These are phyloP conservation scores for Nemurella pictetii DNA, from an alignment of 2,888 invertebrate genomes.

Conservation along the genomic window DNA sequence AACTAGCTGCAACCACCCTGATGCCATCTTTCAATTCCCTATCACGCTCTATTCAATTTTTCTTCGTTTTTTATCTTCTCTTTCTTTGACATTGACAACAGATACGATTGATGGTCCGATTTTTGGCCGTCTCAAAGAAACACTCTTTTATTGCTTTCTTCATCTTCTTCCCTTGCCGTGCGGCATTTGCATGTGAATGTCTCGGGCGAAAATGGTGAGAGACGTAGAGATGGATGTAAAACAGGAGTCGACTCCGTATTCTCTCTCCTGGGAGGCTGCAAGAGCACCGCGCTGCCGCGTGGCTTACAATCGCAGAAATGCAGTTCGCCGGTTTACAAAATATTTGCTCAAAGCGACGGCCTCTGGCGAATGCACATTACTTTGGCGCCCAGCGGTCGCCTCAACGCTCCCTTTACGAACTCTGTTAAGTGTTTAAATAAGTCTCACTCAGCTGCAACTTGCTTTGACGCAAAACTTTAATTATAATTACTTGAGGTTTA, in stretches of 20 bases:
- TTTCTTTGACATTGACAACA: constrained; percentile 29
- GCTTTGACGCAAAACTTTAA: background rate
- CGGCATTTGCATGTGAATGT: constrained; percentile 28
- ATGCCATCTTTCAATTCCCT: constrained; percentile 12
- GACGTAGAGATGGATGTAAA: background rate
- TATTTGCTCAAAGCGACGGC: background rate
- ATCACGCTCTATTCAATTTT: constrained; percentile 20
- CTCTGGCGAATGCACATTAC: background rate
- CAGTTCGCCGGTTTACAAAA: background rate
- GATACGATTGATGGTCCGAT: constrained; percentile 30
- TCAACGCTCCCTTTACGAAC: no score
- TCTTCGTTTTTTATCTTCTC: constrained; percentile 18
- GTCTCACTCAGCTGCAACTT: background rate
- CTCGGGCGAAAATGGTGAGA: constrained; percentile 7
- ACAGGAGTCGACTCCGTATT: background rate
- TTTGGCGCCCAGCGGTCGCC: background rate
- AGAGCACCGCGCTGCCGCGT: background rate
- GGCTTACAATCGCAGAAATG: background rate
- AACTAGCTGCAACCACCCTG: background rate
- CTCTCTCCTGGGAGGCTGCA: background rate
- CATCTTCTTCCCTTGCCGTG: constrained; percentile 8
- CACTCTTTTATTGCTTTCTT: constrained; percentile 30
- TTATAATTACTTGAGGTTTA: background rate
- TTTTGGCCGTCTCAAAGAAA: constrained; percentile 27
- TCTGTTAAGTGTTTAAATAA: background rate